Percentiles rank a stretch among this genome's conserved stretches.
Conservation (phyloP, 2,888 invertebrate genomes). For the Synanthedon tipuliformis region DNA sequence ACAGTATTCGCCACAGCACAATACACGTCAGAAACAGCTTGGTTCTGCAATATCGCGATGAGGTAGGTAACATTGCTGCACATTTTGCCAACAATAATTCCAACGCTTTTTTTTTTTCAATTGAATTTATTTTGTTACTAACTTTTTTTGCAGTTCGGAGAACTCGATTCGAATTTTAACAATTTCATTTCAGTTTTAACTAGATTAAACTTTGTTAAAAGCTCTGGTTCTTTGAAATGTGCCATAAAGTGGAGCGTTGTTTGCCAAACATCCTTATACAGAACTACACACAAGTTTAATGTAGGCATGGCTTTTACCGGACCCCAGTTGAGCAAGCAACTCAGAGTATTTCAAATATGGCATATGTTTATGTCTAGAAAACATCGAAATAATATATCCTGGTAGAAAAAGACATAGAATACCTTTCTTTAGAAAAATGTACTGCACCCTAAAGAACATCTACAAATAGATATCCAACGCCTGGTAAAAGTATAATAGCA, state of each 20-base stretch:
- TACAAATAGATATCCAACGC: too few species aligned
- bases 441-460: too few species aligned
- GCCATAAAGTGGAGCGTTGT: background rate
- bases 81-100: constrained; percentile 36
- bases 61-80: constrained; percentile 41
- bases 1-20: constrained; percentile 58
- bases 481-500: too few species aligned
- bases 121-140: constrained; percentile 1
- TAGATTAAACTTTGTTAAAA: too few species aligned
- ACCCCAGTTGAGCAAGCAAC: too few species aligned
- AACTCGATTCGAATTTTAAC: constrained; percentile 5
- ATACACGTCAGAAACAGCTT: constrained; percentile 57
- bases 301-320: background rate
- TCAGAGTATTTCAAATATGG: too few species aligned
- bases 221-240: too few species aligned
- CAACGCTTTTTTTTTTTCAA: constrained; percentile 18
- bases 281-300: background rate
- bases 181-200: too few species aligned
- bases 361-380: too few species aligned
- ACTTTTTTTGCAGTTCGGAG: constrained; percentile 1
- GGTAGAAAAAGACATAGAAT: too few species aligned
- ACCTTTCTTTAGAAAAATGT: too few species aligned
- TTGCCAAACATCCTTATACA: background rate
- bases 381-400: too few species aligned
- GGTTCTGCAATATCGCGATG: constrained; percentile 51